phyloP scores from a whole-genome alignment of 2,888 invertebrate genomes.

The Cephus pygmeus region DNA sequence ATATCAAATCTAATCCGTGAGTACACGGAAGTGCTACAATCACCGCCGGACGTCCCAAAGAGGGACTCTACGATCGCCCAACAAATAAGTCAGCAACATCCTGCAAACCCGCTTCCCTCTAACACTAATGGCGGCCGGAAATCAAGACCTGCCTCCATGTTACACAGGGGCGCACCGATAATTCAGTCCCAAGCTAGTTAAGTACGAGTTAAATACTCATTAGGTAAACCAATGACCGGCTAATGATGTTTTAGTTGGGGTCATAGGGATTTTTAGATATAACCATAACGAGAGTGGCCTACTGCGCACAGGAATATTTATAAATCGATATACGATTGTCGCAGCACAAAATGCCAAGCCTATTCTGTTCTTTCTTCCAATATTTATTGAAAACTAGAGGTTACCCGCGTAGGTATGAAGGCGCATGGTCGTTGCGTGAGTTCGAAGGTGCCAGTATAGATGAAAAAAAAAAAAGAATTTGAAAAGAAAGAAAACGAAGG shows the following conservation, averaged over 20 bases:
- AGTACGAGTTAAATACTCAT: slow-evolving; percentile 43
- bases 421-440: too few relatives aligned
- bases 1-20: slow-evolving; percentile 92
- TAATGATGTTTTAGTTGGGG: neutral
- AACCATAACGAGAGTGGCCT: slow-evolving; percentile 45
- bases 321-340: slow-evolving; percentile 21
- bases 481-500: neutral
- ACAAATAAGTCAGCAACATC: slow-evolving; percentile 55
- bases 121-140: slow-evolving; percentile 48
- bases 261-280: slow-evolving; percentile 8
- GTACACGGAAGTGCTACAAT: slow-evolving; percentile 78
- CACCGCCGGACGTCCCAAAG: slow-evolving; percentile 62
- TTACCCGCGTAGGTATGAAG: too few relatives aligned
- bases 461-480: slow-evolving; percentile 9
- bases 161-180: slow-evolving; percentile 70
- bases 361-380: slow-evolving; percentile 58
- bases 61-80: slow-evolving; percentile 55
- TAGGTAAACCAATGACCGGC: slow-evolving; percentile 7
- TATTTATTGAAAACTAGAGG: slow-evolving; percentile 39
- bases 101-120: slow-evolving; percentile 27
- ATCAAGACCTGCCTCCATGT: slow-evolving; percentile 68
- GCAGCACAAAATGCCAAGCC: slow-evolving; percentile 33
- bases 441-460: slow-evolving; percentile 20
- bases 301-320: slow-evolving; percentile 31
- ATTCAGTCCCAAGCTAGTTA: slow-evolving; percentile 73